These are phyloP conservation scores for Epinotia demarniana DNA, from an alignment of 2,888 invertebrate genomes.

Conservation along the genomic window DNA sequence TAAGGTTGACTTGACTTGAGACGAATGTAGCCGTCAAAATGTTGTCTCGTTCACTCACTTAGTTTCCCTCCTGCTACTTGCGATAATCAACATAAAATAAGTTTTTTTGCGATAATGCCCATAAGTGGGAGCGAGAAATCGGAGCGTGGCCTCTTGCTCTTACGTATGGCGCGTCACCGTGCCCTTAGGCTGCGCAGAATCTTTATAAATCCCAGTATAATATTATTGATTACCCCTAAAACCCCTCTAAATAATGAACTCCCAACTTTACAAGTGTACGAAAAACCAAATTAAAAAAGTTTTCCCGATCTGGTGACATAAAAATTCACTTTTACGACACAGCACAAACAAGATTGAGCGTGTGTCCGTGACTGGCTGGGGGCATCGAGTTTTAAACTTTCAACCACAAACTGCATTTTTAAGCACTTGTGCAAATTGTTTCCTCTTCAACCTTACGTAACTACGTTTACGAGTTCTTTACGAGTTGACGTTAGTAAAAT, in stretches of 20 bases:
- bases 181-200: too few relatives aligned
- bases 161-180: too few relatives aligned
- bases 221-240: neutral
- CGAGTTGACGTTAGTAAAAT: slow-evolving; percentile 13
- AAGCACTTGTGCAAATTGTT: slow-evolving; percentile 57
- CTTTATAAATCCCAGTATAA: neutral
- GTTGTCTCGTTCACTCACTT: too few relatives aligned
- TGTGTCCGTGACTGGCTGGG: slow-evolving; percentile 46
- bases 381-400: slow-evolving; percentile 50
- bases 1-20: slow-evolving; percentile 82
- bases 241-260: neutral
- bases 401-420: slow-evolving; percentile 58
- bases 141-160: too few relatives aligned
- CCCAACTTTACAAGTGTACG: slow-evolving; percentile 34
- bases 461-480: slow-evolving; percentile 28
- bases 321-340: slow-evolving; percentile 69
- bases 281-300: slow-evolving; percentile 71
- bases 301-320: slow-evolving; percentile 65
- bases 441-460: slow-evolving; percentile 50
- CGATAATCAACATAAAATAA: too few relatives aligned
- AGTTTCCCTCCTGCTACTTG: too few relatives aligned
- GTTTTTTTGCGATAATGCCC: too few relatives aligned
- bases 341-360: slow-evolving; percentile 55
- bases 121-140: too few relatives aligned
- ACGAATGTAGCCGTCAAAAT: too few relatives aligned